Evolutionary conservation across 2,888 invertebrate species (phyloP).

Genomic region (Axea sp.): DNA sequence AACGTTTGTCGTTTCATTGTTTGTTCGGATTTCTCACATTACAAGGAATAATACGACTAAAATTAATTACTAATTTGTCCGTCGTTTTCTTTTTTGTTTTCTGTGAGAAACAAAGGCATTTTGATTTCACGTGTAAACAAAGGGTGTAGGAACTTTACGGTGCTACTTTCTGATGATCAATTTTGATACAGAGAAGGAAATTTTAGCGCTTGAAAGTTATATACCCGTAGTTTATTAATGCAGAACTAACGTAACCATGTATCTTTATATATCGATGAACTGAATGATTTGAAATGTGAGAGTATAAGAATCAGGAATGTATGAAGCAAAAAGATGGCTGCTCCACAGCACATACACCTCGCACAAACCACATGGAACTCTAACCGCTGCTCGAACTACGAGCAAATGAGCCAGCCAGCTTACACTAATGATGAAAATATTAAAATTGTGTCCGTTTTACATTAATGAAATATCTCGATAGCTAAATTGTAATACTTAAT

Average conservation of each 20-base stretch:
- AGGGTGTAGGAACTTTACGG: constrained; percentile 4
- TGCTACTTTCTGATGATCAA: background rate
- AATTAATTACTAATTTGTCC: constrained; percentile 38
- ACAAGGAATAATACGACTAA: constrained; percentile 57
- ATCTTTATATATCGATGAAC: too few species aligned
- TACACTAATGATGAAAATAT: constrained; percentile 77
- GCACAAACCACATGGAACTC: constrained; percentile 77
- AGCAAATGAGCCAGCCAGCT: constrained; percentile 77
- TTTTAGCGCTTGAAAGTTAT: constrained; percentile 8
- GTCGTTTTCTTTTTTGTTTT: constrained; percentile 52
- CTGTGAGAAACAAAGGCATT: constrained; percentile 36
- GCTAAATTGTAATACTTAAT: constrained; percentile 79
- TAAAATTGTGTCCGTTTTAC: constrained; percentile 64
- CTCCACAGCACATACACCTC: constrained; percentile 77
- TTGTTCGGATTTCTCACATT: constrained; percentile 52
- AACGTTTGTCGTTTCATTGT: constrained; percentile 56
- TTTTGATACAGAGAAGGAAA: too few species aligned
- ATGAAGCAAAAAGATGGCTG: constrained; percentile 72
- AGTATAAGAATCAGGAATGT: background rate
- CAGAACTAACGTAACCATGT: constrained; percentile 1
- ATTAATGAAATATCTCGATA: constrained; percentile 71
- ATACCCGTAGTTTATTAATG: background rate
- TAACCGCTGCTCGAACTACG: constrained; percentile 76
- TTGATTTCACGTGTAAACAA: background rate
- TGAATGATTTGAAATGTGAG: too few species aligned